Base-by-base conservation (phyloP, 2,797 vertebrate genomes). In the Sitta carolinensis region DNA sequence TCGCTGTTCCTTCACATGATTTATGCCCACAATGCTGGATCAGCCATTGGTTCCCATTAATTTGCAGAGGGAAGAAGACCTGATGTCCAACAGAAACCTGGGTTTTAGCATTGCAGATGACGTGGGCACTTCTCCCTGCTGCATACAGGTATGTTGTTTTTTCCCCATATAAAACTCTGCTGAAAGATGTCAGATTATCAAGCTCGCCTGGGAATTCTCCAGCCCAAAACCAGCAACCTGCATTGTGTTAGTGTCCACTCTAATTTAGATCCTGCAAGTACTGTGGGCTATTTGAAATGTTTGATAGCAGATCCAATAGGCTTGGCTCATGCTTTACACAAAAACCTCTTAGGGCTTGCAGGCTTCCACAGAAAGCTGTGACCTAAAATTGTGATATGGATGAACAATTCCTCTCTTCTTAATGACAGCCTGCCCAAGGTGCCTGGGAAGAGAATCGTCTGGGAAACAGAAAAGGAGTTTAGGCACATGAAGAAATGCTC, bases 201-300 rank as follows among this genome's bases (percentile, higher is more conserved):
- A 94, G 84, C 54, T 93, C 67, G 36, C 62, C 86, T 95, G 95
- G 94, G 93, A 95, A 87, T 89, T 92, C 75, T 94, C 62, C 62
- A 87, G 82, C 83, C 86, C 91, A 52, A 94, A 97, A 1, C 43
- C 93, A 95, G 95, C 91, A 93, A 96, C 89, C 94, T 78, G 78
- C 93, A 94, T 95, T 97, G 98, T 68, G 95, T 97, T 97, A 97
- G 94, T 93, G 94, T 96, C 91, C 61, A 82, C 94, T 98, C 91
- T 98, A 97, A 98, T 98, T 98, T 97, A 97, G 96, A 95, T 96
- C 97, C 96, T 96, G 92, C 52, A 77, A 94, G 90, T 74, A 91
- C 42, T 2, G 0, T 38, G 58, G 72, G 48, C 63, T 77, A 61
- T 34, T 43, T 57, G 61, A 90, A 92, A 81, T 32, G 26, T 70